Evolutionary conservation across 2,888 invertebrate species (phyloP), one percentile per base, ranked within the genome.

Genomic region (Autographa gamma): DNA sequence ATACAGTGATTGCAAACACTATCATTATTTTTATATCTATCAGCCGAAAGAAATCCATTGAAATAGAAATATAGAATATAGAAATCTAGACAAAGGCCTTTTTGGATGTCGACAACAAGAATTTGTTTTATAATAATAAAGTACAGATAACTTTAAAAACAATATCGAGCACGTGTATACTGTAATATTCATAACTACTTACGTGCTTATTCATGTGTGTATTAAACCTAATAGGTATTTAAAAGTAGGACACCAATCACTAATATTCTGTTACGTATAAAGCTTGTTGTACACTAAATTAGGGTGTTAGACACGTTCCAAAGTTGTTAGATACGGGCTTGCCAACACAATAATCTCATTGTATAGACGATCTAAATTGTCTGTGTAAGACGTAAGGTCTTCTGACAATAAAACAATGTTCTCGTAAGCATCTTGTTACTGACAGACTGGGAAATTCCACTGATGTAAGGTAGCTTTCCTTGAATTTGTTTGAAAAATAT

Each of bases 311-410:
- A 80, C 70, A 64, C 66, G 80, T 79, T 54, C 65, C 52, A 64
- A 74, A 74, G 61, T 71, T 68, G 74, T 80, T 60, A 73, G 76
- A 71, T 66, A 67, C 66, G 76, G 69, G 63, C 71, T 71, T 71
- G 74, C 82, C 74, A 80, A 77, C 72, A 77, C 64, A 60, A 64
- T 82, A 82, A 82, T 82, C 73, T 74, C 43, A 82, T 82, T 83
- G 74, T 74, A 65, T 73, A 67, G 63, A 69, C 65, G 74, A 69
- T 67, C 59, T 62, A 73, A 76, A 81, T 71, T 72, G 62, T 43
- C 63, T 56, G 54, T 13, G 13, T 11, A 13, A 56, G 54, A 25
- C 54, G 19, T 56, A 56, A 56, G 25, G 54, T 25, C 54, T 56
- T 19, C 25, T 56, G 54, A 14, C 25, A 19, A 56, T 11, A 25